Evolutionary conservation across 2,888 invertebrate genomes (phyloP).

Genomic region (Agriopis leucophaearia): DNA sequence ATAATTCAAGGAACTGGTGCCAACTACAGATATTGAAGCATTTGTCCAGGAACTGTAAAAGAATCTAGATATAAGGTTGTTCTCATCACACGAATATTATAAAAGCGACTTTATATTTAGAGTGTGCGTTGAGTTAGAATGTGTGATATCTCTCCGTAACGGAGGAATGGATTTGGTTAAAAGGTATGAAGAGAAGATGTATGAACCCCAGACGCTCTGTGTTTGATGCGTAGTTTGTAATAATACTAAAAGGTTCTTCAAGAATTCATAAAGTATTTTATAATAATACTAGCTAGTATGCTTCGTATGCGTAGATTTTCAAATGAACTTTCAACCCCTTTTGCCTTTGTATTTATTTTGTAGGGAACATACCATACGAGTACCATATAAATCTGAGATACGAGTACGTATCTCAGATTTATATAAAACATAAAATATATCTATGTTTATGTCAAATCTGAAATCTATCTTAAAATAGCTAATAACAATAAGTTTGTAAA

Average conservation of each 20-base stretch:
- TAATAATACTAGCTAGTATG: too few relatives aligned
- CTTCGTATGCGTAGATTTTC: too few relatives aligned
- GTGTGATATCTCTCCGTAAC: neutral
- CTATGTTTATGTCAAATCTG: slow-evolving; percentile 7
- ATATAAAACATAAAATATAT: neutral
- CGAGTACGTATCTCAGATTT: neutral
- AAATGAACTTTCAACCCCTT: too few relatives aligned
- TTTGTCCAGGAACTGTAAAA: slow-evolving; percentile 42
- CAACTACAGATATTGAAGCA: slow-evolving; percentile 55
- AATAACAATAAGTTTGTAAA: slow-evolving; percentile 56
- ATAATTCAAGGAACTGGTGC: slow-evolving; percentile 61
- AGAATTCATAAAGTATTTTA: neutral
- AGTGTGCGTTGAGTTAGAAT: neutral
- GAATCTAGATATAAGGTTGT: neutral
- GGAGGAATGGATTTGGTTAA: slow-evolving; percentile 2
- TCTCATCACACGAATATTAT: neutral
- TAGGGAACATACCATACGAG: neutral
- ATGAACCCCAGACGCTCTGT: neutral
- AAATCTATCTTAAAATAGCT: slow-evolving; percentile 49
- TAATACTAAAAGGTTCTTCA: neutral
- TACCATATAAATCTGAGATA: too few relatives aligned
- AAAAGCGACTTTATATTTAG: too few relatives aligned
- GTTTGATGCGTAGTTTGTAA: neutral
- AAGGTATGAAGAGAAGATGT: neutral
- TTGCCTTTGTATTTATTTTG: neutral